Conservation (phyloP, 2,888 invertebrate species). For the Chelonus formosanus region DNA sequence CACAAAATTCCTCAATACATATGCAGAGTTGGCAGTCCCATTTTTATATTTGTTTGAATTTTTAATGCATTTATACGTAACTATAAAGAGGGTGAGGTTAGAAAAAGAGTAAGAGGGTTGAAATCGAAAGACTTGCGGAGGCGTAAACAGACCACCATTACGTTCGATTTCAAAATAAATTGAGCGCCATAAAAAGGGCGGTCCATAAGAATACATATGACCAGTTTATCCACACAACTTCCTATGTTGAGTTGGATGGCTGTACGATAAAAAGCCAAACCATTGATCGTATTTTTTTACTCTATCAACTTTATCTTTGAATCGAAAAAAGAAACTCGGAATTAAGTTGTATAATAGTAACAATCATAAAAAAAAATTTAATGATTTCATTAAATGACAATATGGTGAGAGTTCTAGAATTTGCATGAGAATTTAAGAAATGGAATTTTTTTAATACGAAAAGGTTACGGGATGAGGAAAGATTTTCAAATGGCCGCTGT, state of each 20-base stretch:
- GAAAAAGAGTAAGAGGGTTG: conserved; percentile 22
- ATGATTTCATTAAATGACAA: not conserved
- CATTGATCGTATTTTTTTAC: not conserved
- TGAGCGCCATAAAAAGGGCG: conserved; percentile 63
- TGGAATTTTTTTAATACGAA: no score
- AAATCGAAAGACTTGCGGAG: conserved; percentile 41
- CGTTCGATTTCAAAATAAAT: conserved; percentile 65
- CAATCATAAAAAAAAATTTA: conserved; percentile 17
- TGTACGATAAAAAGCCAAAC: conserved; percentile 25
- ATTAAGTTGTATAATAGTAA: conserved; percentile 10
- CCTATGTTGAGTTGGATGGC: conserved; percentile 21
- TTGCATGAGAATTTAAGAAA: not conserved
- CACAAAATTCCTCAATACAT: conserved; percentile 15
- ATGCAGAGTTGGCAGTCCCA: conserved; percentile 49
- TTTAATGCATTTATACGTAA: conserved; percentile 54
- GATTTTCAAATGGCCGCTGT: conserved; percentile 60
- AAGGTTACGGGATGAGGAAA: conserved; percentile 13
- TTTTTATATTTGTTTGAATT: conserved; percentile 60
- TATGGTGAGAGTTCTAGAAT: not conserved
- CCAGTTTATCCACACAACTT: conserved; percentile 51
- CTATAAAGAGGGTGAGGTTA: conserved; percentile 20
- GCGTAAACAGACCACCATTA: conserved; percentile 62
- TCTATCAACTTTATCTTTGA: not conserved
- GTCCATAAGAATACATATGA: conserved; percentile 63
- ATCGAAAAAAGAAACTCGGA: not conserved